These are phyloP conservation scores for Athalia rosae DNA, from an alignment of 2,888 invertebrate genomes.

Conservation along the genomic window DNA sequence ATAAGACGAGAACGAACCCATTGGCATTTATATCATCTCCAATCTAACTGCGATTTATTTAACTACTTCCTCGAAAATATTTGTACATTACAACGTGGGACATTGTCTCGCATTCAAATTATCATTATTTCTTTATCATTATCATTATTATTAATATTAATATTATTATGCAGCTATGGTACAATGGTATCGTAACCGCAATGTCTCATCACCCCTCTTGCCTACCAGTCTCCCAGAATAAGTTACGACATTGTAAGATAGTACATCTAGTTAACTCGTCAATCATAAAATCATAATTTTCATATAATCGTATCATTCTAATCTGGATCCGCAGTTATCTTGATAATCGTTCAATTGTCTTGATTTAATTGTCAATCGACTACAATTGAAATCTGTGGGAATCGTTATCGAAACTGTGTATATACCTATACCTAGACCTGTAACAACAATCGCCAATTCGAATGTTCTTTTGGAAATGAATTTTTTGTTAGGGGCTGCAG, in stretches of 20 bases:
- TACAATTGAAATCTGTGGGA: no score
- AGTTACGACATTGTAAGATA: slow-evolving; percentile 23
- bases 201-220: slow-evolving; percentile 65
- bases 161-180: slow-evolving; percentile 69
- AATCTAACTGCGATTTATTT: slow-evolving; percentile 68
- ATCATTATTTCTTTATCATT: slow-evolving; percentile 64
- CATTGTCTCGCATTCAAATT: slow-evolving; percentile 66
- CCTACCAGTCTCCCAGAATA: slow-evolving; percentile 26
- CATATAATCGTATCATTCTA: not conserved
- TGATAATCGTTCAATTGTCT: not conserved
- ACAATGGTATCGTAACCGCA: slow-evolving; percentile 71
- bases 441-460: no score
- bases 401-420: no score
- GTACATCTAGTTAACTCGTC: slow-evolving; percentile 2
- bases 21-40: slow-evolving; percentile 52
- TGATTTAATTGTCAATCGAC: no score
- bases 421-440: no score
- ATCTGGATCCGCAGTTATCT: not conserved
- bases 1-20: slow-evolving; percentile 60
- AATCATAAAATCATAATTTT: not conserved
- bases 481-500: no score
- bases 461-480: no score
- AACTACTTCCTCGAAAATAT: slow-evolving; percentile 70
- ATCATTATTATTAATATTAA: slow-evolving; percentile 65
- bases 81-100: slow-evolving; percentile 71